Evolutionary conservation across 2,113 vertebrate genomes (phyloP), one percentile per base, ranked within the genome.

Genomic region (Podilymbus podiceps): DNA sequence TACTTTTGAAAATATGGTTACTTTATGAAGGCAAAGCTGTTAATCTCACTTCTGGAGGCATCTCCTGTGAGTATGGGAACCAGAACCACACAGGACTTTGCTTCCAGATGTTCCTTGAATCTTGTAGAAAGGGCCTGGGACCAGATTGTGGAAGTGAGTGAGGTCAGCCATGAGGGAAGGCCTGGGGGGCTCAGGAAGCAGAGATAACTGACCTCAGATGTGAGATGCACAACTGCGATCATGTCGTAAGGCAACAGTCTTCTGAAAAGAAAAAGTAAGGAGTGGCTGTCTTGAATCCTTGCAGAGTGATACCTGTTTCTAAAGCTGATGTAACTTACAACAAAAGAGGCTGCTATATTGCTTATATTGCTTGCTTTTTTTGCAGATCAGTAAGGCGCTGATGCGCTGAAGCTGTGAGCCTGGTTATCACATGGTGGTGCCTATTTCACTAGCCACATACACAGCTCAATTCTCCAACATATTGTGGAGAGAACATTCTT

Each of bases 131-230:
- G 60, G 60, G 46, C 47, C 47, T 92, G 88, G 88, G 82, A 73
- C 35, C 47, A 90, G 49, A 78, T 14, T 83, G 83, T 76, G 83
- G 90, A 84, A 90, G 79, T 59, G 93, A 89, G 76, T 74, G 93
- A 94, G 90, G 44, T 96, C 91, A 96, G 93, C 81, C 22, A 5
- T 25, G 35, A 95, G 77, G 74, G 67, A 58, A 92, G 81, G 84
- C 91, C 73, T 87, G 66, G 18, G 81, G 81, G 66, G 58, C 88
- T 96, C 90, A 88, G 92, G 89, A 96, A 94, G 38, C 46, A 23
- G 60, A 92, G 80, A 85, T 85, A 90, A 86, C 71, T 88, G 75
- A 49, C 85, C 85, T 88, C 93, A 88, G 78, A 67, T 96, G 85
- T 85, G 62, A 86, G 79, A 56, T 78, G 68, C 8, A 7, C 53